These are phyloP conservation scores for Allobates femoralis DNA, from an alignment of 2,797 vertebrate genomes.

Conservation along the genomic window DNA sequence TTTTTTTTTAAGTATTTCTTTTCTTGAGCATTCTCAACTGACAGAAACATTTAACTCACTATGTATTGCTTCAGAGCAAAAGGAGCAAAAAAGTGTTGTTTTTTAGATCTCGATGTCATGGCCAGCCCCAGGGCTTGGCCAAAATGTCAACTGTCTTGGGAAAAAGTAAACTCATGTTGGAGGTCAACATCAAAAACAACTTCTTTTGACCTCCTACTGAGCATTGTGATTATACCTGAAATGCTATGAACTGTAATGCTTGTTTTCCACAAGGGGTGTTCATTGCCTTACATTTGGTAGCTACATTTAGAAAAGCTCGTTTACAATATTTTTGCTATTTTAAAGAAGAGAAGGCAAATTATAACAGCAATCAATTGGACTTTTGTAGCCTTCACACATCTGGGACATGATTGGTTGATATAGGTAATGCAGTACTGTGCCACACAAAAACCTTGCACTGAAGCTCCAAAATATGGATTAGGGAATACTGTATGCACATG, in stretches of 20 bases:
- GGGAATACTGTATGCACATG: no score
- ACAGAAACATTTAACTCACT: not conserved
- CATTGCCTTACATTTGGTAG: not conserved
- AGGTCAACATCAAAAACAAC: not conserved
- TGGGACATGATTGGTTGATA: not conserved
- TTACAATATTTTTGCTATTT: not conserved
- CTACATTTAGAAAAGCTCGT: not conserved
- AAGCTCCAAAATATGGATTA: no score
- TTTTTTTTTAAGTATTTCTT: not conserved
- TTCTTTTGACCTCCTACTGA: not conserved
- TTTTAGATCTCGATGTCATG: not conserved
- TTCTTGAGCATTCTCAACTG: slow-evolving; percentile 2
- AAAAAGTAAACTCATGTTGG: not conserved
- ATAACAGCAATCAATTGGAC: not conserved
- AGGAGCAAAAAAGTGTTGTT: not conserved
- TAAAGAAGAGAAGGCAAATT: not conserved
- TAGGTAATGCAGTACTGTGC: no score
- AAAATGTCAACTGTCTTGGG: not conserved
- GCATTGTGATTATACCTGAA: not conserved
- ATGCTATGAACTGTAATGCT: not conserved
- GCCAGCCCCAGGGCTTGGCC: not conserved
- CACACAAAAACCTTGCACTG: no score
- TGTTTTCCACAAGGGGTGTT: not conserved
- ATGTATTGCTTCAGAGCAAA: not conserved
- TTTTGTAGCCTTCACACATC: not conserved